phyloP scores from a whole-genome alignment of 2,113 vertebrate species.

The Athene cunicularia region DNA sequence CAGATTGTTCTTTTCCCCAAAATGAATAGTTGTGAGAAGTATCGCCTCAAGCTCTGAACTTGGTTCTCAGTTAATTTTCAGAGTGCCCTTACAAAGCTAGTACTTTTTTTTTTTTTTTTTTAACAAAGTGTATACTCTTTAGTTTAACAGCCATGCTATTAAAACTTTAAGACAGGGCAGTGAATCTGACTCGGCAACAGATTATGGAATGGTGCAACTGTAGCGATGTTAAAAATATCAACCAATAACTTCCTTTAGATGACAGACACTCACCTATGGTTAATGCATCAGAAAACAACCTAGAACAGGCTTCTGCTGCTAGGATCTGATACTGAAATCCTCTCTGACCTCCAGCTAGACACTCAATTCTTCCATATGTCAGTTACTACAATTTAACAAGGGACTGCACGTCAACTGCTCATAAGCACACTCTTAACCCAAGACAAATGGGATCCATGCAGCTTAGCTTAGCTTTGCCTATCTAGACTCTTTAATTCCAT shows the following conservation, averaged over 20 bases:
- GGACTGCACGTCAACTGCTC: neutral
- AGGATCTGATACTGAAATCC: neutral
- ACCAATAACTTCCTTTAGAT: neutral
- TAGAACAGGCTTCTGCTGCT: neutral
- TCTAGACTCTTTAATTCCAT: neutral
- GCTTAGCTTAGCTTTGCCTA: neutral
- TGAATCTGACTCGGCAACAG: neutral
- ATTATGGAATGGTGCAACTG: neutral
- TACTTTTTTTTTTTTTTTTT: neutral
- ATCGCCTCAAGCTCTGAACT: neutral
- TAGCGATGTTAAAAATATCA: neutral
- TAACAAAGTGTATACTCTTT: neutral
- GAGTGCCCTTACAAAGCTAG: neutral
- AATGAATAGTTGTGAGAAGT: conserved; percentile 1
- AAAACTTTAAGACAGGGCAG: neutral
- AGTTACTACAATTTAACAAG: neutral
- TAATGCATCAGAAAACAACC: neutral
- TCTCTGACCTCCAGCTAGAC: neutral
- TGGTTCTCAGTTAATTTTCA: neutral
- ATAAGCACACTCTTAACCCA: neutral
- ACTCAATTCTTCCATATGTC: neutral
- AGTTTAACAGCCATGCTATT: neutral
- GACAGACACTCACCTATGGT: neutral
- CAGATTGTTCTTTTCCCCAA: neutral
- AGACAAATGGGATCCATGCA: neutral